phyloP scores from a whole-genome alignment of 2,797 vertebrate genomes.

The Decapterus maruadsi region DNA sequence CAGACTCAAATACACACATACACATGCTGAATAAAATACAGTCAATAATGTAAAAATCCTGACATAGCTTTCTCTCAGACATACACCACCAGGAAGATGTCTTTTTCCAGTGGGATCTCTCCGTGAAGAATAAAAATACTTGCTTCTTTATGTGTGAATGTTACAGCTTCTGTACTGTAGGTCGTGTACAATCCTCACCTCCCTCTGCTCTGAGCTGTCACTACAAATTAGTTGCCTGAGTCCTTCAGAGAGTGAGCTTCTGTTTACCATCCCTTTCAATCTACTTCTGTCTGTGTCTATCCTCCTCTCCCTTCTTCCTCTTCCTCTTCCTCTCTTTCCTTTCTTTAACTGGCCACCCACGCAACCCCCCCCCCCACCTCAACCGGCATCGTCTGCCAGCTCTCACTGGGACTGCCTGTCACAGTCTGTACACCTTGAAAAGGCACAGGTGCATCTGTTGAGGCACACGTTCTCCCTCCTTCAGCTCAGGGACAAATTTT shows the following conservation, averaged over 20 bases:
- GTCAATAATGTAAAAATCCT: neutral
- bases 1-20: slow-evolving; percentile 8
- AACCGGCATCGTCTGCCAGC: slow-evolving; percentile 23
- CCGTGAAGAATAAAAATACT: neutral
- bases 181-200: slow-evolving; percentile 36
- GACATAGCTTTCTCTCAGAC: slow-evolving; percentile 7
- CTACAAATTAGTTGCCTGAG: slow-evolving; percentile 51
- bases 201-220: slow-evolving; percentile 41
- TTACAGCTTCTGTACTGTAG: slow-evolving; percentile 1
- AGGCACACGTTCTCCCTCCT: slow-evolving; percentile 21
- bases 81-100: neutral
- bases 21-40: neutral
- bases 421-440: slow-evolving; percentile 49
- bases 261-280: slow-evolving; percentile 49
- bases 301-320: neutral
- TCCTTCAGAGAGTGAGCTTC: slow-evolving; percentile 30
- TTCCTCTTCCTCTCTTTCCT: slow-evolving; percentile 8
- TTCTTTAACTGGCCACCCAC: slow-evolving; percentile 55
- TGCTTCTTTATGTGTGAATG: slow-evolving; percentile 2
- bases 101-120: slow-evolving; percentile 4
- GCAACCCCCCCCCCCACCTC: slow-evolving; percentile 3
- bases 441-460: slow-evolving; percentile 49
- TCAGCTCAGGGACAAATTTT: neutral
- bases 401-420: slow-evolving; percentile 54
- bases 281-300: slow-evolving; percentile 23